Evolutionary conservation across 2,797 vertebrate genomes (phyloP).

Genomic region (Tadarida brasiliensis): DNA sequence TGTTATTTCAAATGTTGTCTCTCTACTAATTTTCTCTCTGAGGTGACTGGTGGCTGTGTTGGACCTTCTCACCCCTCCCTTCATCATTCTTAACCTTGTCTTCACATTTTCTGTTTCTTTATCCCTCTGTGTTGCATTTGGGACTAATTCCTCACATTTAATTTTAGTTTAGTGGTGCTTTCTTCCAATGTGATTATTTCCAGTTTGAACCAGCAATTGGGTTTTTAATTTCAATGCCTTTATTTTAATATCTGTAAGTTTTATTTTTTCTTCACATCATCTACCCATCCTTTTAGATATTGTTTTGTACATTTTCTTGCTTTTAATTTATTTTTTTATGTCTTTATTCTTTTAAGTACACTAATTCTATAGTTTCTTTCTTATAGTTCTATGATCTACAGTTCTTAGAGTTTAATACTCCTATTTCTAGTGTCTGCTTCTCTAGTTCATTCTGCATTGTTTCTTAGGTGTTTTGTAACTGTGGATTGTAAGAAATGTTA

Average conservation of each 20-base stretch:
- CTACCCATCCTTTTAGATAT: background rate
- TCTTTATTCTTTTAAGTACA: background rate
- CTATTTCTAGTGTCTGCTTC: background rate
- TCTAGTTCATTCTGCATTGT: background rate
- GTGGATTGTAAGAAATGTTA: background rate
- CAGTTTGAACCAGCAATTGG: background rate
- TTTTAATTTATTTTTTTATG: conserved; percentile 24
- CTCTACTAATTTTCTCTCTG: background rate
- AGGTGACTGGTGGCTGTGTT: background rate
- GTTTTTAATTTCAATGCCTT: conserved; percentile 16
- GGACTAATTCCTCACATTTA: background rate
- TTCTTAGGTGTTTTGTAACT: conserved; percentile 23
- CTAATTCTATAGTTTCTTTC: background rate
- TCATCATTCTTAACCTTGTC: background rate
- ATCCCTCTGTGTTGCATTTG: background rate
- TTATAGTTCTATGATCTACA: background rate
- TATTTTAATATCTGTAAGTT: conserved; percentile 6
- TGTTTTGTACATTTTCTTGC: conserved; percentile 2
- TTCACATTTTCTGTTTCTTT: background rate
- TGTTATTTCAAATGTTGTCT: background rate
- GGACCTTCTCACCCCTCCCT: background rate
- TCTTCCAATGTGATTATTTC: background rate
- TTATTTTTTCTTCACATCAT: background rate
- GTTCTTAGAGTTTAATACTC: background rate
- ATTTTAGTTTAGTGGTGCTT: conserved; percentile 23